Percentiles rank a stretch among this genome's conserved stretches.
phyloP scores from a whole-genome alignment of 2,888 invertebrate species.

The Platycnemis pennipes region DNA sequence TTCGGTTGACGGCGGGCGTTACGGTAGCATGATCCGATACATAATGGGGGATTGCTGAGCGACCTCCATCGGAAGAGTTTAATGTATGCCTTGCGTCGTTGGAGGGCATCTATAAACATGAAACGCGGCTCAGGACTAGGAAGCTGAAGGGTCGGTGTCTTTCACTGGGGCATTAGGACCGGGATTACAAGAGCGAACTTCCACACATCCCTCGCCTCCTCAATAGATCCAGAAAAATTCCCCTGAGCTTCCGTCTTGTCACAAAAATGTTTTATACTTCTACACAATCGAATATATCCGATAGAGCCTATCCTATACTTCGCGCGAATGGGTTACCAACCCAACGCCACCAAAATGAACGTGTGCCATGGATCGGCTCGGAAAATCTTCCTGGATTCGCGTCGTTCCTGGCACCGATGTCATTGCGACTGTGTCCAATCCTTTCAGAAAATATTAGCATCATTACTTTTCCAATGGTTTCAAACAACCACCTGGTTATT shows the following conservation, averaged over 20 bases:
- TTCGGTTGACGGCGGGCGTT: neutral
- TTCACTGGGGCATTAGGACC: neutral
- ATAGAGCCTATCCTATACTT: neutral
- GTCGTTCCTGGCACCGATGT: neutral
- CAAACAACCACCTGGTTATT: too few relatives aligned
- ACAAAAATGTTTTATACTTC: neutral
- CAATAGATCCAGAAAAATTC: neutral
- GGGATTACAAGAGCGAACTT: neutral
- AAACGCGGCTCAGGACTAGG: neutral
- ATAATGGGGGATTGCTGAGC: constrained; percentile 37
- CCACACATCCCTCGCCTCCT: neutral
- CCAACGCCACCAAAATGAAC: neutral
- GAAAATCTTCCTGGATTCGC: too few relatives aligned
- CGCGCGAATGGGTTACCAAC: neutral
- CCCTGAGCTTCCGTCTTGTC: neutral
- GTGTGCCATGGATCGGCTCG: neutral
- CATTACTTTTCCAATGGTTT: too few relatives aligned
- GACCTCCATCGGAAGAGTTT: neutral
- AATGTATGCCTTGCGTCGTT: constrained; percentile 28
- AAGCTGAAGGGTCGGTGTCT: neutral
- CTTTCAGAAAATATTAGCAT: too few relatives aligned
- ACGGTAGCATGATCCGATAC: constrained; percentile 4
- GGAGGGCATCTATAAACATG: constrained; percentile 1
- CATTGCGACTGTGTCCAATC: too few relatives aligned
- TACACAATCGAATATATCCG: neutral